Conservation (phyloP, 2,113 vertebrate genomes). For the Caracal caracal region DNA sequence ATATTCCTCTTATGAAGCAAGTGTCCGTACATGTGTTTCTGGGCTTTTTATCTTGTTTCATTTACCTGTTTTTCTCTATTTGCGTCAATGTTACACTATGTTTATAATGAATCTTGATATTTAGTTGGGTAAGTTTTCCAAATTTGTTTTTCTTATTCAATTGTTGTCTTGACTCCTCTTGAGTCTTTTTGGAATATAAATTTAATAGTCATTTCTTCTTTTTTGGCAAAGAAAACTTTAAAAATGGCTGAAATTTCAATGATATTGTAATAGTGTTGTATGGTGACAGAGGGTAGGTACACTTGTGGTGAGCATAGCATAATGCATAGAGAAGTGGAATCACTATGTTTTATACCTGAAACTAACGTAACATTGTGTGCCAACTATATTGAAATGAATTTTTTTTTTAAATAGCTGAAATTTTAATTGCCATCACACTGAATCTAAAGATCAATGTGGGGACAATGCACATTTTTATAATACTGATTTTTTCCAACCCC, state of each 20-base stretch:
- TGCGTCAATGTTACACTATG: neutral
- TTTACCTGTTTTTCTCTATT: neutral
- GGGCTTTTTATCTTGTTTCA: neutral
- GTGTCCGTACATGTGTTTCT: neutral
- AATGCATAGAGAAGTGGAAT: neutral
- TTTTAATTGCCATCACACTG: neutral
- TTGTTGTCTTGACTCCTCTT: neutral
- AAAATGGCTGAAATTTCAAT: neutral
- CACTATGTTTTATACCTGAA: neutral
- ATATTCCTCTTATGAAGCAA: neutral
- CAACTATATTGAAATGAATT: neutral
- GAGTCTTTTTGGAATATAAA: neutral
- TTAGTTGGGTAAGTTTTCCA: neutral
- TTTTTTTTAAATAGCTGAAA: neutral
- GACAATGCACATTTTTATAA: conserved; percentile 1
- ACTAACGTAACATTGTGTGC: neutral
- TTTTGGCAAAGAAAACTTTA: neutral
- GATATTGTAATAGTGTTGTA: neutral
- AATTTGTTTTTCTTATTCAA: neutral
- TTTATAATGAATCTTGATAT: conserved; percentile 6
- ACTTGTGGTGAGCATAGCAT: neutral
- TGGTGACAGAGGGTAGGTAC: neutral
- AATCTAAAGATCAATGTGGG: neutral
- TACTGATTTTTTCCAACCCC: neutral
- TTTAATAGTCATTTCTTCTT: neutral